Evolutionary conservation across 2,797 vertebrate genomes (phyloP).

Genomic region (Nothura maculosa): DNA sequence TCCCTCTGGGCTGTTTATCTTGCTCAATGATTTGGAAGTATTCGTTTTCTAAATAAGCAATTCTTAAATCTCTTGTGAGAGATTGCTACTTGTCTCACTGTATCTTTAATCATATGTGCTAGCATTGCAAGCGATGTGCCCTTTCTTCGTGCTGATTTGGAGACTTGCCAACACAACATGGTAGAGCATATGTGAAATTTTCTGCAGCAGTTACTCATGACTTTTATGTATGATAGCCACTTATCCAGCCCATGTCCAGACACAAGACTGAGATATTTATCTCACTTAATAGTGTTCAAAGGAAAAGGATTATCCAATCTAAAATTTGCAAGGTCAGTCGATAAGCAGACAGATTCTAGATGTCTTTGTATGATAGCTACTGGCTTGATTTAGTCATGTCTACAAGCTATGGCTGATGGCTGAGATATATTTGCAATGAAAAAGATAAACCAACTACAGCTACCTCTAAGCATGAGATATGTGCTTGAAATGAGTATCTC

Average conservation of each 20-base stretch:
- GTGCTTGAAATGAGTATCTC: background rate
- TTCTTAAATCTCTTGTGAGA: slow-evolving; percentile 43
- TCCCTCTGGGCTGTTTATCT: slow-evolving; percentile 59
- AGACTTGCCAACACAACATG: background rate
- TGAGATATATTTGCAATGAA: background rate
- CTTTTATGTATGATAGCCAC: background rate
- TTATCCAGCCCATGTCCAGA: background rate
- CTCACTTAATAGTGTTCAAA: background rate
- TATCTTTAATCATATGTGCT: slow-evolving; percentile 42
- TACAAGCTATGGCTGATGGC: background rate
- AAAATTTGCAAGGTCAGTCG: background rate
- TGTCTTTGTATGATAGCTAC: background rate
- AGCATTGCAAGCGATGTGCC: slow-evolving; percentile 31
- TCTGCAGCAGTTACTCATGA: background rate
- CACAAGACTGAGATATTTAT: background rate
- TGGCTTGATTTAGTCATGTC: background rate
- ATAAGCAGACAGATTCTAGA: background rate
- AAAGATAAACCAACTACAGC: background rate
- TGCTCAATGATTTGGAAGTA: slow-evolving; percentile 64
- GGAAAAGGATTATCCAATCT: background rate
- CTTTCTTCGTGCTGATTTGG: background rate
- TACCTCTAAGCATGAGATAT: background rate
- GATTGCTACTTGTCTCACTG: slow-evolving; percentile 29
- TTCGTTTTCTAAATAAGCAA: slow-evolving; percentile 62
- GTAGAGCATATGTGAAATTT: slow-evolving; percentile 36